Evolutionary conservation across 23 tunicate species (phyloP).

Genomic region (Botrylloides violaceus): DNA sequence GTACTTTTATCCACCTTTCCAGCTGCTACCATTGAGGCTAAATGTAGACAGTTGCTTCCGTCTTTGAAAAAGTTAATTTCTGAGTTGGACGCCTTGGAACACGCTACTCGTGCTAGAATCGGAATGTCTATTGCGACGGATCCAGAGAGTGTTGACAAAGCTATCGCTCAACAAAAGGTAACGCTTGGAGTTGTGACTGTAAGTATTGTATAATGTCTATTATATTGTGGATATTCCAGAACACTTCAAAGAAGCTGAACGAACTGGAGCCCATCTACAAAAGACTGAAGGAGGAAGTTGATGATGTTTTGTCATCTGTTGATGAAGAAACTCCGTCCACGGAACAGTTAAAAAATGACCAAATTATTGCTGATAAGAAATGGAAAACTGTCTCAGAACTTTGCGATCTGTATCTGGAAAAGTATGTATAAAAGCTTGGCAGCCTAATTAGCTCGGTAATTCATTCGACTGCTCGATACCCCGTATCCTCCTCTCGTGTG

Average conservation of each 20-base stretch:
- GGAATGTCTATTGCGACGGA: constrained; percentile 47
- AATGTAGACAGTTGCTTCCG: constrained; percentile 1
- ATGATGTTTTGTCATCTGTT: not conserved
- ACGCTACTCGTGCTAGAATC: constrained; percentile 50
- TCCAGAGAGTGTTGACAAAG: constrained; percentile 37
- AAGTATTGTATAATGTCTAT: no score
- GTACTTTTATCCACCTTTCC: not conserved
- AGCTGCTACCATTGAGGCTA: constrained; percentile 33
- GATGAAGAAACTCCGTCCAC: not conserved
- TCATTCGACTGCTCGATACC: no score
- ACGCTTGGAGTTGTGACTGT: no score
- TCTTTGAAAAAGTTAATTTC: constrained; percentile 20
- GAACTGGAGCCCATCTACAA: constrained; percentile 21
- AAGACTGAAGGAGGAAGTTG: not conserved
- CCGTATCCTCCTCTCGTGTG: no score
- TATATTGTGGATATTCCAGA: no score
- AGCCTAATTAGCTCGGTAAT: no score
- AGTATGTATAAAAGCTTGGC: constrained; percentile 12
- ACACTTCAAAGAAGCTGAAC: constrained; percentile 8
- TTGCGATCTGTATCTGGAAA: constrained; percentile 15
- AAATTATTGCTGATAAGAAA: constrained; percentile 13
- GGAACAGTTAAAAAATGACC: not conserved
- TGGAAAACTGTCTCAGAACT: constrained; percentile 12
- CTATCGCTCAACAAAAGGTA: constrained; percentile 59
- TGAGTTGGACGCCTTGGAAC: constrained; percentile 48